phyloP scores from a whole-genome alignment of 2,888 invertebrate species.

The Drosophila glabriapex region DNA sequence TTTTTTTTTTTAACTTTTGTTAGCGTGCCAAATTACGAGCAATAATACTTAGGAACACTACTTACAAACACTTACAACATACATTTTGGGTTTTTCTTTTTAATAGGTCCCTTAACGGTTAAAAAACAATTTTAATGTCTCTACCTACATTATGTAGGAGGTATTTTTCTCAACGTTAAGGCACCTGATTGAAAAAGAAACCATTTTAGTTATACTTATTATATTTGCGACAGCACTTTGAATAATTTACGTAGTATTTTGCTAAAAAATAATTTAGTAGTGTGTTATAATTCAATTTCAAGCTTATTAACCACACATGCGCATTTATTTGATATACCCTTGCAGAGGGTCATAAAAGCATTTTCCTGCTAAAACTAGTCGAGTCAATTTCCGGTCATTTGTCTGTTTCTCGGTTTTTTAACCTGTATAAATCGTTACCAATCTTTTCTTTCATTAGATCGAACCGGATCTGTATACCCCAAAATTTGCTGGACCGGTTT shows the following conservation, averaged over 20 bases:
- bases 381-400: neutral
- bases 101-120: neutral
- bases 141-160: neutral
- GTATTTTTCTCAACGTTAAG: neutral
- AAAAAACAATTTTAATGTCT: neutral
- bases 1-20: slow-evolving; percentile 10
- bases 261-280: slow-evolving; percentile 15
- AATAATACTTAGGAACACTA: slow-evolving; percentile 57
- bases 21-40: slow-evolving; percentile 50
- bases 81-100: neutral
- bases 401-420: slow-evolving; percentile 15
- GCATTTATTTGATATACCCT: slow-evolving; percentile 24
- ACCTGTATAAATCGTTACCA: slow-evolving; percentile 7
- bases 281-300: slow-evolving; percentile 16
- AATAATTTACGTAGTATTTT: slow-evolving; percentile 29
- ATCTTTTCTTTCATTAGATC: slow-evolving; percentile 16
- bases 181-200: slow-evolving; percentile 24
- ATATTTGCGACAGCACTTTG: slow-evolving; percentile 25
- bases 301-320: slow-evolving; percentile 20
- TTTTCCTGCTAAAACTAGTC: neutral
- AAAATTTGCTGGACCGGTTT: slow-evolving; percentile 11
- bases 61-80: slow-evolving; percentile 26
- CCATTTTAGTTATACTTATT: slow-evolving; percentile 15
- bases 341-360: slow-evolving; percentile 8
- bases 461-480: slow-evolving; percentile 6